phyloP scores from a whole-genome alignment of 2,888 invertebrate genomes.

The Spatulosminthurus flaviceps region DNA sequence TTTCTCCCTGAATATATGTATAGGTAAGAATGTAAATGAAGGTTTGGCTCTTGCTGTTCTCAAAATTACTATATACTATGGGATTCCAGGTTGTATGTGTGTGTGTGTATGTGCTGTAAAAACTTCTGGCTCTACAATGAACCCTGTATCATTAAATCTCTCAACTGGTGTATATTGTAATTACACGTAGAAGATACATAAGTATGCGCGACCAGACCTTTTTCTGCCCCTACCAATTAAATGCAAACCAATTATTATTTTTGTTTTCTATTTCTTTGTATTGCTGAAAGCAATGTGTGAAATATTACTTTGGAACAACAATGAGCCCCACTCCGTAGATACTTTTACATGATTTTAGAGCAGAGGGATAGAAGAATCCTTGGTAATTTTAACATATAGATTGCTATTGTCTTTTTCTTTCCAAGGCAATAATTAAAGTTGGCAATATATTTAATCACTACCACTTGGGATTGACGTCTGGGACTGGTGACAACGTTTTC shows the following conservation, averaged over 20 bases:
- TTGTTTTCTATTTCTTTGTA: slow-evolving; percentile 14
- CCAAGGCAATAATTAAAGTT: slow-evolving; percentile 6
- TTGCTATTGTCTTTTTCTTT: slow-evolving; percentile 7
- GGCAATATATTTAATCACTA: slow-evolving; percentile 18
- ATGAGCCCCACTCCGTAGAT: background rate
- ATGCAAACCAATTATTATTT: slow-evolving; percentile 10
- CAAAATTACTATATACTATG: background rate
- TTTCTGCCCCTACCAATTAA: background rate
- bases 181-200: no score
- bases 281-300: background rate
- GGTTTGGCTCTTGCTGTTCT: background rate
- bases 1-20: no score
- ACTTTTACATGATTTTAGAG: background rate
- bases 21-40: no score
- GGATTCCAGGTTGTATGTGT: background rate
- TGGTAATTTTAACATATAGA: slow-evolving; percentile 2
- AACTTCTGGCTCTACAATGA: background rate
- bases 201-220: background rate
- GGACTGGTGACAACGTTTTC: background rate
- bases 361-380: background rate
- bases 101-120: background rate
- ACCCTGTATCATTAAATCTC: slow-evolving; percentile 2
- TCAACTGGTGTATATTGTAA: background rate
- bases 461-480: background rate
- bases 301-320: background rate